Percentiles rank a stretch among this genome's conserved stretches.
These are phyloP conservation scores for Mimumesa dahlbomi DNA, from an alignment of 2,888 invertebrate genomes.

Conservation along the genomic window DNA sequence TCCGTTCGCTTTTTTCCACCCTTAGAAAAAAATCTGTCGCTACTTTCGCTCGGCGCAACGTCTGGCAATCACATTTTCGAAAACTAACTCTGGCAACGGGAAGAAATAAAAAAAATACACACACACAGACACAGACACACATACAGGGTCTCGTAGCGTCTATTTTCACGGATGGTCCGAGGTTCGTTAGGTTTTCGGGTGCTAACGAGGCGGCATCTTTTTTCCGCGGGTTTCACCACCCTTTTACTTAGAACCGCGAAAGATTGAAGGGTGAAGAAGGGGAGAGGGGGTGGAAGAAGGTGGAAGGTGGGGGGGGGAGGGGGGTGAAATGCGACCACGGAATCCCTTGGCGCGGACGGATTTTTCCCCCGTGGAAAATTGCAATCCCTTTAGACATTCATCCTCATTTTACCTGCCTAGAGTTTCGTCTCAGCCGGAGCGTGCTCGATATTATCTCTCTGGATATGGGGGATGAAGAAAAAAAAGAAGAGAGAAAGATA, in stretches of 20 bases:
- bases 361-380: constrained; percentile 20
- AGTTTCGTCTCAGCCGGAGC: background rate
- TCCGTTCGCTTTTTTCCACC: constrained; percentile 7
- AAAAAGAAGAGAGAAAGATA: too few species aligned
- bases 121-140: too few species aligned
- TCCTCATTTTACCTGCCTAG: constrained; percentile 30
- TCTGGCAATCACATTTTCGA: constrained; percentile 31
- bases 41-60: background rate
- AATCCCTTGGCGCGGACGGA: background rate
- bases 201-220: constrained; percentile 1
- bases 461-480: too few species aligned
- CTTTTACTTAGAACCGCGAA: constrained; percentile 18
- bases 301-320: background rate
- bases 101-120: too few species aligned
- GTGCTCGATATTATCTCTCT: constrained; percentile 19
- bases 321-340: background rate
- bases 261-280: background rate
- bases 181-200: constrained; percentile 12
- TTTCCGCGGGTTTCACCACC: constrained; percentile 15
- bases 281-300: background rate
- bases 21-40: constrained; percentile 20
- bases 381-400: constrained; percentile 18
- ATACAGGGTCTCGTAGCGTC: too few species aligned
- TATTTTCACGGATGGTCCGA: constrained; percentile 24
- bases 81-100: too few species aligned